Conservation (phyloP, 2,797 vertebrate genomes). For the Hippocampus kuda region DNA sequence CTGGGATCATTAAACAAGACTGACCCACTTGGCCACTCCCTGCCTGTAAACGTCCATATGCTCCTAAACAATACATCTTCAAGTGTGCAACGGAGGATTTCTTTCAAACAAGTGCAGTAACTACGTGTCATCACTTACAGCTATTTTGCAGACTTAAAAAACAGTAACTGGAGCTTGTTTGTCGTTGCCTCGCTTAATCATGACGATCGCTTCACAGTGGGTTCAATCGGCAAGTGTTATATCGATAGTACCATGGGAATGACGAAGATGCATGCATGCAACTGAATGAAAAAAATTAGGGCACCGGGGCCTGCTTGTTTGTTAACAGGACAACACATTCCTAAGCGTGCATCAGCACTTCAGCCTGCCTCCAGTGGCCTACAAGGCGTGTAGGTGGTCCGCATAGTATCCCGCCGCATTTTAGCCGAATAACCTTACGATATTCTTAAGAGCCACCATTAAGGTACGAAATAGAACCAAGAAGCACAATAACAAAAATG, state of each 20-base stretch:
- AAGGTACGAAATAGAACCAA: not conserved
- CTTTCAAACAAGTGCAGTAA: not conserved
- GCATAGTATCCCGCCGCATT: slow-evolving; percentile 25
- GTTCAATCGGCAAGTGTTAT: not conserved
- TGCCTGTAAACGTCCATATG: not conserved
- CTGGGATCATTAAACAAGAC: not conserved
- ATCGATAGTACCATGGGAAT: not conserved
- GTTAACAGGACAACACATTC: slow-evolving; percentile 50
- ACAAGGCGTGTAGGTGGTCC: slow-evolving; percentile 40
- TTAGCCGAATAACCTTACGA: not conserved
- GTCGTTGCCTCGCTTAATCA: not conserved
- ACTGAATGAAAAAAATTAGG: slow-evolving; percentile 12
- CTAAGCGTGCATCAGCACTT: slow-evolving; percentile 61
- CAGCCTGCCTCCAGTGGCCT: slow-evolving; percentile 54
- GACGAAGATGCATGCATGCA: not conserved
- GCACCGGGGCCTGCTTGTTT: slow-evolving; percentile 47
- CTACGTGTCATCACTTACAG: not conserved
- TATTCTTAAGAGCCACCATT: not conserved
- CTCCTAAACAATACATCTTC: not conserved
- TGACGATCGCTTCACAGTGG: not conserved
- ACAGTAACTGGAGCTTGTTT: not conserved
- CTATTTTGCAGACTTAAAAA: not conserved
- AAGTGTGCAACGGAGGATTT: not conserved
- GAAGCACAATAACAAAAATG: not conserved
- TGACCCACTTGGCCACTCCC: not conserved